Evolutionary conservation across 37 sponge, comb jelly and placozoan species (phyloP).

Genomic region (Hexactinellida sp.): DNA sequence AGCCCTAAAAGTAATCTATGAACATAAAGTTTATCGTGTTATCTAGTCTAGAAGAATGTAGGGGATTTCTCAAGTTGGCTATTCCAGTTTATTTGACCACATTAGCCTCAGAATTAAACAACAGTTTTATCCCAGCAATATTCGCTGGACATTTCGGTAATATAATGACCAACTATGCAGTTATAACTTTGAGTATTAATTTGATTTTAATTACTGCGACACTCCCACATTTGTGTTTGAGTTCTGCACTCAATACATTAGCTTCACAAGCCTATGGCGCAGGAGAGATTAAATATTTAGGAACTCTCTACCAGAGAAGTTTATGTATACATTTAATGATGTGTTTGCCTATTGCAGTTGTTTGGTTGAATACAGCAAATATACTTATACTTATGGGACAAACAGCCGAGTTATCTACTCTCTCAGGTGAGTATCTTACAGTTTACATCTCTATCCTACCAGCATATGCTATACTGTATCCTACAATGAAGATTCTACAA

Average conservation of each 20-base stretch:
- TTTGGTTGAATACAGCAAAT: not conserved
- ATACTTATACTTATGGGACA: not conserved
- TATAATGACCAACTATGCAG: not conserved
- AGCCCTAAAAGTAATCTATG: no score
- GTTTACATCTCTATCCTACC: not conserved
- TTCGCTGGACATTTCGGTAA: no score
- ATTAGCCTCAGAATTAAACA: not conserved
- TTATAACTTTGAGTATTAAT: not conserved
- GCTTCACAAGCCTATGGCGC: not conserved
- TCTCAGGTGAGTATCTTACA: not conserved
- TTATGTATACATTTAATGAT: not conserved
- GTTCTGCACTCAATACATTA: not conserved
- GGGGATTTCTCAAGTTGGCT: not conserved
- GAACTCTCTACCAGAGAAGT: not conserved
- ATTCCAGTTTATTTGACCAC: not conserved
- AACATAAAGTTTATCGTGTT: no score
- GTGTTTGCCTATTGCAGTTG: not conserved
- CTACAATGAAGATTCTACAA: no score
- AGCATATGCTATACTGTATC: not conserved
- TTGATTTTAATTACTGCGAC: not conserved
- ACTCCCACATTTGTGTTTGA: not conserved
- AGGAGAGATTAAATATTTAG: not conserved
- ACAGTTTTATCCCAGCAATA: not conserved
- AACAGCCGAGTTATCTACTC: not conserved
- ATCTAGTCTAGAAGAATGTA: no score